Percentiles rank a stretch among this genome's conserved stretches.
Evolutionary conservation across 2,113 vertebrate species (phyloP).

Genomic region (Phalacrocorax pelagicus): DNA sequence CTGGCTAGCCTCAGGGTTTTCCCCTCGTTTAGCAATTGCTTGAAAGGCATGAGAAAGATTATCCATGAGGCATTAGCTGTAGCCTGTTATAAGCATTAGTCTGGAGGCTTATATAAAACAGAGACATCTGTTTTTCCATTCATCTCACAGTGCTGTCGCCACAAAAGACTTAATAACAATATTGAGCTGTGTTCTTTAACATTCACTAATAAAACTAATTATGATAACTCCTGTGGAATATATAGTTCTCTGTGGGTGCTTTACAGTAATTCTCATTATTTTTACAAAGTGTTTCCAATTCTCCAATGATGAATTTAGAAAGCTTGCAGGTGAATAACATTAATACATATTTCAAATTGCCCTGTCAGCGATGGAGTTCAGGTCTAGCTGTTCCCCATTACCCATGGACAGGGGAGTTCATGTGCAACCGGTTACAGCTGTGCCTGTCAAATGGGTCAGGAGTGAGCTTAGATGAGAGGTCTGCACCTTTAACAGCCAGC

Average conservation of each 20-base stretch:
- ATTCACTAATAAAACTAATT: not conserved
- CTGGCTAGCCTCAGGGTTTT: not conserved
- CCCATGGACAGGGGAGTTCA: not conserved
- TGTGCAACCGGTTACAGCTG: not conserved
- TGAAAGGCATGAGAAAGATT: slow-evolving; percentile 18
- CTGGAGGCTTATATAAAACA: slow-evolving; percentile 24
- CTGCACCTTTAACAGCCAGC: slow-evolving; percentile 76
- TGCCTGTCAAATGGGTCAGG: not conserved
- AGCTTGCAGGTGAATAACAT: not conserved
- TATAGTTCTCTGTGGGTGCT: not conserved
- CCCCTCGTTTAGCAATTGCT: not conserved
- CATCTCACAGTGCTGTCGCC: not conserved
- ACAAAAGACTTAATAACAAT: not conserved
- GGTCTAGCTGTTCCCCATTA: not conserved
- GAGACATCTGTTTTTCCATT: slow-evolving; percentile 30
- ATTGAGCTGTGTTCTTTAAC: not conserved
- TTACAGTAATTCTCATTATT: not conserved
- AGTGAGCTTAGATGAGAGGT: slow-evolving; percentile 38
- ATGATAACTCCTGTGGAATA: not conserved
- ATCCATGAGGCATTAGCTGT: not conserved
- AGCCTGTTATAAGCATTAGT: slow-evolving; percentile 27
- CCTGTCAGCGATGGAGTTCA: not conserved
- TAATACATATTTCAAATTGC: not conserved
- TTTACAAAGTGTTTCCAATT: not conserved
- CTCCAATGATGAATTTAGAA: not conserved